Conservation (phyloP, 1,140 invertebrate genomes). For the Caenorhabditis briggsae region DNA sequence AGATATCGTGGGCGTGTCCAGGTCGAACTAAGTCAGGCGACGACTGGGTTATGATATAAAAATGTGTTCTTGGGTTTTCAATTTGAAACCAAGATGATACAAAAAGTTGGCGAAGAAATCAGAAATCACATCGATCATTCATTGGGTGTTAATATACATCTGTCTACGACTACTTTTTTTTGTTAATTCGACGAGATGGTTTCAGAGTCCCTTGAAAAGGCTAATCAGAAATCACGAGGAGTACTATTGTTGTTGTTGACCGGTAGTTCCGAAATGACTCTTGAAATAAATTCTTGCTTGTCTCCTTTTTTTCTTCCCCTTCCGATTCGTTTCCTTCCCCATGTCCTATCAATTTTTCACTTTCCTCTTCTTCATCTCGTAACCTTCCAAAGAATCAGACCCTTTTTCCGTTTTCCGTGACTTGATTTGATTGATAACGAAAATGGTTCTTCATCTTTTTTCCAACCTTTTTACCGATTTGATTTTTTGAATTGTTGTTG, state of each 20-base stretch:
- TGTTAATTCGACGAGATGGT: neutral
- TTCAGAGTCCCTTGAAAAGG: neutral
- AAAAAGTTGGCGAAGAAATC: slow-evolving; percentile 9
- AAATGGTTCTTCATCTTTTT: slow-evolving; percentile 21
- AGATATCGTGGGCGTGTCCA: slow-evolving; percentile 6
- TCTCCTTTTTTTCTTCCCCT: too few relatives aligned
- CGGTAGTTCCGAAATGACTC: neutral
- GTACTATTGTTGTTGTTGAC: neutral
- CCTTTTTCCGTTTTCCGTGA: slow-evolving; percentile 16
- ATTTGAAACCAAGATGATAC: neutral
- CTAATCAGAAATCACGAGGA: neutral
- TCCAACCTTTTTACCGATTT: neutral
- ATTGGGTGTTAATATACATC: neutral
- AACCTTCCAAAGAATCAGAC: neutral
- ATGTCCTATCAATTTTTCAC: slow-evolving; percentile 21
- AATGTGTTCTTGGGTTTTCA: slow-evolving; percentile 4
- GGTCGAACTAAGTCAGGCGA: slow-evolving; percentile 46
- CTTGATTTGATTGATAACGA: slow-evolving; percentile 21
- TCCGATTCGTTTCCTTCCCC: neutral
- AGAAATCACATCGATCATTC: slow-evolving; percentile 14
- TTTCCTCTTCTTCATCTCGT: neutral
- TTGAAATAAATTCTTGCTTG: too few relatives aligned
- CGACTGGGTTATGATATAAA: slow-evolving; percentile 10
- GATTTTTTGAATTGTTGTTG: neutral
- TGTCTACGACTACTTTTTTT: too few relatives aligned